These are phyloP conservation scores for Ammodytes marinus DNA, from an alignment of 2,113 vertebrate species.

Conservation along the genomic window DNA sequence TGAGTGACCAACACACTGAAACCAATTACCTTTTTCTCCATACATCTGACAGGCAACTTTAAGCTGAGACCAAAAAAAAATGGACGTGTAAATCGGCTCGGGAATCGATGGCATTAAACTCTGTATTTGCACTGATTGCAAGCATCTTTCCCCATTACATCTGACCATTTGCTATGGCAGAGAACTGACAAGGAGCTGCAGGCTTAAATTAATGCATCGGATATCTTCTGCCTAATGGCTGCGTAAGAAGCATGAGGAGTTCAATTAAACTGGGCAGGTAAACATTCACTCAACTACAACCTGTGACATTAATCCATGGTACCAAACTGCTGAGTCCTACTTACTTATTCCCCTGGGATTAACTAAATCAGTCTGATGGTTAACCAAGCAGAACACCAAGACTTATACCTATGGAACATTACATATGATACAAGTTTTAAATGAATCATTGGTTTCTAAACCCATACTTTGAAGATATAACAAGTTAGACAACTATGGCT, in stretches of 20 bases:
- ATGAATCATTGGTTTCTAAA: slow-evolving; percentile 9
- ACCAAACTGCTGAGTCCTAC: slow-evolving; percentile 29
- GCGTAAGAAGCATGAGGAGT: slow-evolving; percentile 61
- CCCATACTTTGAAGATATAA: slow-evolving; percentile 7
- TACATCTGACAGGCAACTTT: slow-evolving; percentile 47
- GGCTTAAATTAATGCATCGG: slow-evolving; percentile 66
- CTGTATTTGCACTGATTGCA: slow-evolving; percentile 47
- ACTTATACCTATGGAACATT: slow-evolving; percentile 17
- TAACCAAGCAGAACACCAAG: slow-evolving; percentile 28
- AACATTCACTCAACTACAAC: slow-evolving; percentile 69
- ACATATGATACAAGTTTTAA: neutral
- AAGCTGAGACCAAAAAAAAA: slow-evolving; percentile 46
- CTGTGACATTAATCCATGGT: slow-evolving; percentile 63
- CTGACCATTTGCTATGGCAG: slow-evolving; percentile 20
- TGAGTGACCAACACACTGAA: slow-evolving; percentile 26
- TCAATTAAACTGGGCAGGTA: slow-evolving; percentile 72
- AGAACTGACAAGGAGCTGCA: slow-evolving; percentile 46
- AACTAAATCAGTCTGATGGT: slow-evolving; percentile 50
- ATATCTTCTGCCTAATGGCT: slow-evolving; percentile 51
- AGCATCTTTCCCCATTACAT: slow-evolving; percentile 44
- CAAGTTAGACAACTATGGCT: slow-evolving; percentile 3
- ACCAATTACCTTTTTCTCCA: slow-evolving; percentile 55
- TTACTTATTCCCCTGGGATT: slow-evolving; percentile 45
- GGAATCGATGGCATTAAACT: slow-evolving; percentile 50
- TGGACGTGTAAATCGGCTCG: slow-evolving; percentile 3